Evolutionary conservation across 2,113 vertebrate species (phyloP).

Genomic region (Istiophorus platypterus): DNA sequence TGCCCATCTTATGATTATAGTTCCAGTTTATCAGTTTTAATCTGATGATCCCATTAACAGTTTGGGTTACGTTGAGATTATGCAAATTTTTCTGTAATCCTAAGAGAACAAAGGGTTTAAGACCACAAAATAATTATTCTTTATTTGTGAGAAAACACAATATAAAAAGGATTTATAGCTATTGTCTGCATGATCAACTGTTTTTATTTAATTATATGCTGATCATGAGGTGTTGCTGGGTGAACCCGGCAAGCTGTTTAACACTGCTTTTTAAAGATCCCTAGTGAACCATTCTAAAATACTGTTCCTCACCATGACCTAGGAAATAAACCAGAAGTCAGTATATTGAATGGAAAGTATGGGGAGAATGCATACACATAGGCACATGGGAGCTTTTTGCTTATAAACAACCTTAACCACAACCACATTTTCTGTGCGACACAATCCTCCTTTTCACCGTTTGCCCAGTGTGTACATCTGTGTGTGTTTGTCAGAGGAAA

Average conservation of each 20-base stretch:
- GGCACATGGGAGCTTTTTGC: conserved; percentile 46
- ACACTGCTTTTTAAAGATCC: conserved; percentile 21
- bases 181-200: neutral
- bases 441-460: conserved; percentile 55
- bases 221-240: neutral
- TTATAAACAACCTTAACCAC: conserved; percentile 53
- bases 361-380: conserved; percentile 54
- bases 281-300: neutral
- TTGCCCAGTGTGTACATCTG: conserved; percentile 2
- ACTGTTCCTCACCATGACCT: conserved; percentile 11
- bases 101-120: neutral
- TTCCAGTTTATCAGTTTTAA: no score
- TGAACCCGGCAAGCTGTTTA: neutral
- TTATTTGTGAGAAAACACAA: neutral
- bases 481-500: conserved; percentile 24
- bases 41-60: no score
- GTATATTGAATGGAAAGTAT: conserved; percentile 44
- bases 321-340: conserved; percentile 21
- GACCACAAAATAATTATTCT: no score
- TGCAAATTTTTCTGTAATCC: neutral
- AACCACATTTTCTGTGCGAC: conserved; percentile 51
- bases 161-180: no score
- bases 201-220: no score
- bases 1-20: no score
- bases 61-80: no score